A percentile compares a stretch with the other conserved stretches of the same genome.
Conservation (phyloP, 2,797 vertebrate species). For the Eospalax fontanierii region DNA sequence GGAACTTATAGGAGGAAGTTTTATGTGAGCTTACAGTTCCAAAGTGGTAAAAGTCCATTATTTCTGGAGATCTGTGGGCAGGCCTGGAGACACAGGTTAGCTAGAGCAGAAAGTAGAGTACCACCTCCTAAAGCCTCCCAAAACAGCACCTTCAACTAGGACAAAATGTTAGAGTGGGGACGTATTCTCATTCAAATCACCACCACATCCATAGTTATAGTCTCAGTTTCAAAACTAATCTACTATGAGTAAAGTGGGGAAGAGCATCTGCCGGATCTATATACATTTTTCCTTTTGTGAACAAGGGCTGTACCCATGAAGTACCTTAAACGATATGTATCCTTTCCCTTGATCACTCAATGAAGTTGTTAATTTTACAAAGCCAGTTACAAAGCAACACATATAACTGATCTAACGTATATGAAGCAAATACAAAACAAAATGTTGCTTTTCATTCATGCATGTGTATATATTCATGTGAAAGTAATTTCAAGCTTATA, state of each 20-base stretch:
- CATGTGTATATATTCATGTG: background rate
- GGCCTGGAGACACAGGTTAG: too few relatives aligned
- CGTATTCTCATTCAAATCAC: too few relatives aligned
- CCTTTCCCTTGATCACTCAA: background rate
- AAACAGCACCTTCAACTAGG: too few relatives aligned
- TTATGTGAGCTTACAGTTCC: too few relatives aligned
- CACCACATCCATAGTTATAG: too few relatives aligned
- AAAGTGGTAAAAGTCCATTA: too few relatives aligned
- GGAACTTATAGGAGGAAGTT: too few relatives aligned
- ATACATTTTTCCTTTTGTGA: constrained; percentile 5
- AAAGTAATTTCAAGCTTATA: background rate
- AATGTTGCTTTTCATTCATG: background rate
- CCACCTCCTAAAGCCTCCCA: too few relatives aligned
- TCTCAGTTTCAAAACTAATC: background rate
- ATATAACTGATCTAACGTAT: background rate
- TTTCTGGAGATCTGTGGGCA: too few relatives aligned
- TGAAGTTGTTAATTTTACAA: background rate
- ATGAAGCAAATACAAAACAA: background rate
- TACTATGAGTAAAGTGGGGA: background rate
- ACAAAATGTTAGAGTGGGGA: too few relatives aligned
- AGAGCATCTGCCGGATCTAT: background rate
- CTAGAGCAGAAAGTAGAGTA: too few relatives aligned
- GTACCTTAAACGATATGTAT: background rate
- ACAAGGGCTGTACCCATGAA: background rate
- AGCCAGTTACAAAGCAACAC: background rate